Evolutionary conservation across 2,113 vertebrate genomes (phyloP), one percentile per base, ranked within the genome.

Genomic region (Himantopus leucocephalus): DNA sequence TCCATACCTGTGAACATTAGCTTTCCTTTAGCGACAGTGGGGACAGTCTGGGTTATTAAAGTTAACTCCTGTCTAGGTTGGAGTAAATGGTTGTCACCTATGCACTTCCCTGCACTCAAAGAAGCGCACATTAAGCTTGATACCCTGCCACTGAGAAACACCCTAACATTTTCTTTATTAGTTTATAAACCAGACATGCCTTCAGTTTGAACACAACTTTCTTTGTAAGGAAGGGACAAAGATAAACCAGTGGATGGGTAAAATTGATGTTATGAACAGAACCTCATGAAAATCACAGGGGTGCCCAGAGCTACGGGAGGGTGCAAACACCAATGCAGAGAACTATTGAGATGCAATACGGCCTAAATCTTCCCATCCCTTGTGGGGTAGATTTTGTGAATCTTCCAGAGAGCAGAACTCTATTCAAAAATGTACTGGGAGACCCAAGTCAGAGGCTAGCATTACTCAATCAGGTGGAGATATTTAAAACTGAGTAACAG

Each of bases 91-190:
- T 71, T 86, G 24, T 3, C 41, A 22, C 19, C 12, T 86, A 19
- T 48, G 32, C 37, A 9, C 3, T 62, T 78, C 20, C 12, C 24
- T 52, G 15, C 45, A 21, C 23, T 70, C 16, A 34, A 11, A 34
- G 1, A 39, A 39, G 39, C 39, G 9, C 5, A 32, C 0, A 0
- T 2, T 3, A 21, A 74, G 18, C 23, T 66, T 7, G 4, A 24
- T 52, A 10, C 8, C 9, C 27, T 64, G 29, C 3, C 11, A 1
- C 4, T 17, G 14, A 0, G 2, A 39, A 45, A 78, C 21, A 34
- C 17, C n/a, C 10, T 14, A 5, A 52, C 35, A 27, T 37, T 20
- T 14, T 43, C 67, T 11, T 14, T 34, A 2, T 12, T 8, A 37
- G 5, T 30, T 86, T 41, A 15, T 18, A 21, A 82, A 52, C 2